Base-by-base conservation (phyloP, 2,113 vertebrate genomes). In the Penelope pileata region DNA sequence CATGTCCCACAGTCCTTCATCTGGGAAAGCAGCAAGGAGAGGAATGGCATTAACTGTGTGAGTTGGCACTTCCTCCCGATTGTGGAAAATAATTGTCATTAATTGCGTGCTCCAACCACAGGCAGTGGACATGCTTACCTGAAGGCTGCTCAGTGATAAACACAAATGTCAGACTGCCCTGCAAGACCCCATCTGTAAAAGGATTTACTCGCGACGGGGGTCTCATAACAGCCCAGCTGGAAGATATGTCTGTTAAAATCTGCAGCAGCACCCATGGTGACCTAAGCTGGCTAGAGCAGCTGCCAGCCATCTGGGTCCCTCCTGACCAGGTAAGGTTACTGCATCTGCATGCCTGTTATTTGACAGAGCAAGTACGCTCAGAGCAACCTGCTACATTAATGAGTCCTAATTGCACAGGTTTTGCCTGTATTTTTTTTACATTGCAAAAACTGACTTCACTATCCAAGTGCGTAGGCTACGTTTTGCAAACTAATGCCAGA, bases 1-100 rank as follows among this genome's bases (percentile, higher is more conserved):
- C 86, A 98, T 98, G 50, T 99, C 99, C 99, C 99, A 99, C 70
- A 99, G 93, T 8, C 99, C 99, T 97, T 99, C 99, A 64, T 99
- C 99, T 99, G 93, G 36, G 85, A 79, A 95, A 91, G 88, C 29
- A 82, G 69, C 22, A 79, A 78, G 29, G 76, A 91, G 19, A 92
- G 24, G 67, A 69, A 80, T 2, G 38, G 64, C 30, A 47, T 91
- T 42, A 90, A 3, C 40, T 4, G 26, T 6, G 69, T 1, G 36
- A 43, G 42, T 76, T n/a, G 75, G 53, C 40, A 26, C 22, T 72
- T 51, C 19, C 79, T 74, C 50, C 66, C 59, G 64, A 69, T 34
- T 45, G 0, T 3, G 5, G 73, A 36, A 36, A 82, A 42, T 29
- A 40, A 22, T 0, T 15, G 50, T 16, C 32, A 10, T 59, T 36